Conservation (phyloP, 2,888 invertebrate species). For the Drosophila acutilabella region DNA sequence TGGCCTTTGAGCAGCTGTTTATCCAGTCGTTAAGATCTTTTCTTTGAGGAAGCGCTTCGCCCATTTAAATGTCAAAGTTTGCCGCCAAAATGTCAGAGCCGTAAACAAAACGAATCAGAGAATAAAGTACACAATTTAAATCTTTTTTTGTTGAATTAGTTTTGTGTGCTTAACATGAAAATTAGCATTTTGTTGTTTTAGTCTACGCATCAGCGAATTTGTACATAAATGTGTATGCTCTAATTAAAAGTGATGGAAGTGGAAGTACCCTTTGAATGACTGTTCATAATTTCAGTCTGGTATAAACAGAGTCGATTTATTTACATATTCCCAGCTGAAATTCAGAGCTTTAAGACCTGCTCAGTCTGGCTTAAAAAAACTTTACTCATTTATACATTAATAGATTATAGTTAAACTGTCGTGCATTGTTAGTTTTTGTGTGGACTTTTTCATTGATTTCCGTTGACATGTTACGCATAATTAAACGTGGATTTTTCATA, state of each 20-base stretch:
- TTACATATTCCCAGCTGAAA: background rate
- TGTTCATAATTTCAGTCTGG: background rate
- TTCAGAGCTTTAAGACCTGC: background rate
- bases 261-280: slow-evolving; percentile 15
- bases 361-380: background rate
- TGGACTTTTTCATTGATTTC: slow-evolving; percentile 43
- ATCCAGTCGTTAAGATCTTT: slow-evolving; percentile 25
- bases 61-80: slow-evolving; percentile 55
- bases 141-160: slow-evolving; percentile 20
- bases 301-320: no score
- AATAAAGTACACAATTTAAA: background rate
- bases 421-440: slow-evolving; percentile 6
- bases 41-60: slow-evolving; percentile 38
- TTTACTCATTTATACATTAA: slow-evolving; percentile 18
- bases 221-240: slow-evolving; percentile 21
- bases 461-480: slow-evolving; percentile 74
- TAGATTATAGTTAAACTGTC: slow-evolving; percentile 33
- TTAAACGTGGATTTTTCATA: slow-evolving; percentile 62
- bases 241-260: slow-evolving; percentile 20
- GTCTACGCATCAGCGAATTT: slow-evolving; percentile 47
- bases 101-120: slow-evolving; percentile 35
- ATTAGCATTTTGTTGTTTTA: slow-evolving; percentile 42
- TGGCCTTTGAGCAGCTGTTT: slow-evolving; percentile 29
- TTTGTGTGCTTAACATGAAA: slow-evolving; percentile 36
- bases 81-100: slow-evolving; percentile 54